phyloP scores from a whole-genome alignment of 1,140 invertebrate genomes.

The Lepidurus couesii region DNA sequence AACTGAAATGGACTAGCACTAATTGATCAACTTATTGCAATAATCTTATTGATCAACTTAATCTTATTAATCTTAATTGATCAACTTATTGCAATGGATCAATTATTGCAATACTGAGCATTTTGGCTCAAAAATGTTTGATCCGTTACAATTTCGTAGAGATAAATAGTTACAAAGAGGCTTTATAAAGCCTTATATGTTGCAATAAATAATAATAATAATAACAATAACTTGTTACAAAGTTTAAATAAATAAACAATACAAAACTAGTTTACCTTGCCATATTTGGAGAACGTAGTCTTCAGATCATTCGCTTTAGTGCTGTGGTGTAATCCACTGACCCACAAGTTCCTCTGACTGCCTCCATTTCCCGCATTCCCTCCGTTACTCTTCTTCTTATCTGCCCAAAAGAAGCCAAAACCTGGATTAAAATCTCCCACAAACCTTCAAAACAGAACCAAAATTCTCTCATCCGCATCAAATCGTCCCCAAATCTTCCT shows the following conservation, averaged over 20 bases:
- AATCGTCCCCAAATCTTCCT: neutral
- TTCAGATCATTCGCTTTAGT: slow-evolving; percentile 89
- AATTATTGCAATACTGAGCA: no score
- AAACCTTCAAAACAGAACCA: neutral
- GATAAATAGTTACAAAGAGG: no score
- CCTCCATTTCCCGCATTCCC: slow-evolving; percentile 43
- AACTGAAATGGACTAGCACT: no score
- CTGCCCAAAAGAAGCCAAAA: neutral
- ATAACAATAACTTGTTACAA: neutral
- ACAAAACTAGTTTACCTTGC: slow-evolving; percentile 61
- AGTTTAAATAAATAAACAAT: slow-evolving; percentile 16
- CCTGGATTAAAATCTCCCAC: neutral
- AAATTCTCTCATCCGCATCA: no score
- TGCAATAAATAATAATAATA: no score
- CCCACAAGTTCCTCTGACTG: slow-evolving; percentile 75
- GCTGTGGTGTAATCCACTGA: slow-evolving; percentile 79
- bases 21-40: no score
- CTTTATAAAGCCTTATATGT: no score
- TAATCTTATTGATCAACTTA: no score
- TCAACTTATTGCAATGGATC: no score
- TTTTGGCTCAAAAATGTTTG: no score
- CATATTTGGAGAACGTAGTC: slow-evolving; percentile 81
- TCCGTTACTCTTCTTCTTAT: slow-evolving; percentile 33
- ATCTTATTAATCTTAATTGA: no score
- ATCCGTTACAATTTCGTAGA: no score